These are phyloP conservation scores for Tridacna crocea DNA, from an alignment of 2,888 invertebrate genomes.

Conservation along the genomic window DNA sequence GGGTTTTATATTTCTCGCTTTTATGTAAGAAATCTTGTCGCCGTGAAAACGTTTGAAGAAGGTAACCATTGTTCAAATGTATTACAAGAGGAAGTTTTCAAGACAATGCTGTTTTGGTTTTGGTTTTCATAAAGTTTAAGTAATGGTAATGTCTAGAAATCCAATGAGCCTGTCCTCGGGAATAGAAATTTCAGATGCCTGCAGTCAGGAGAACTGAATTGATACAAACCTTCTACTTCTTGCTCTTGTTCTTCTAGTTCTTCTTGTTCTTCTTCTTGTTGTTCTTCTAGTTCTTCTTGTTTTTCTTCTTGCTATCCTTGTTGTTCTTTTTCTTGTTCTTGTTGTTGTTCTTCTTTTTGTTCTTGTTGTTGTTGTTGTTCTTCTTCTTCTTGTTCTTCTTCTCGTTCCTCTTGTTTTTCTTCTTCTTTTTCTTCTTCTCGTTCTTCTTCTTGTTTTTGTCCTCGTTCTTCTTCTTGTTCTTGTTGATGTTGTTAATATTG, in stretches of 20 bases:
- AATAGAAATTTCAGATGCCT: too few species aligned
- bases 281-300: conserved; percentile 3
- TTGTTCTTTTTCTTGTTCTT: not conserved
- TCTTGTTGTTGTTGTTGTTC: not conserved
- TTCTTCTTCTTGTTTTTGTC: not conserved
- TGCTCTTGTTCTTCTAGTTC: not conserved
- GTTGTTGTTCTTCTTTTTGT: not conserved
- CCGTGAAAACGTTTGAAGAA: too few species aligned
- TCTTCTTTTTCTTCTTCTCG: not conserved
- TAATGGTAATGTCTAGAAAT: too few species aligned
- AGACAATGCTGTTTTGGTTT: too few species aligned
- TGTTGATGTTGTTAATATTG: not conserved
- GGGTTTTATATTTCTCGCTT: too few species aligned
- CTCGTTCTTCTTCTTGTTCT: conserved; percentile 1
- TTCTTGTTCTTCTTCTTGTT: not conserved
- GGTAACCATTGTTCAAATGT: too few species aligned
- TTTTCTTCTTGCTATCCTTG: not conserved
- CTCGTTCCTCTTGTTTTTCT: too few species aligned
- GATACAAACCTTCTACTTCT: not conserved
- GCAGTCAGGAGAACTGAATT: too few species aligned
- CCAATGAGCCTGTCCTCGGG: too few species aligned
- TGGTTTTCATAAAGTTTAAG: too few species aligned
- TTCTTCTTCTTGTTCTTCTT: not conserved
- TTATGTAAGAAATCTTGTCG: too few species aligned
- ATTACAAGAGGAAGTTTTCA: too few species aligned